phyloP scores from a whole-genome alignment of 2,888 invertebrate species.

The Dolichomitus sp. region DNA sequence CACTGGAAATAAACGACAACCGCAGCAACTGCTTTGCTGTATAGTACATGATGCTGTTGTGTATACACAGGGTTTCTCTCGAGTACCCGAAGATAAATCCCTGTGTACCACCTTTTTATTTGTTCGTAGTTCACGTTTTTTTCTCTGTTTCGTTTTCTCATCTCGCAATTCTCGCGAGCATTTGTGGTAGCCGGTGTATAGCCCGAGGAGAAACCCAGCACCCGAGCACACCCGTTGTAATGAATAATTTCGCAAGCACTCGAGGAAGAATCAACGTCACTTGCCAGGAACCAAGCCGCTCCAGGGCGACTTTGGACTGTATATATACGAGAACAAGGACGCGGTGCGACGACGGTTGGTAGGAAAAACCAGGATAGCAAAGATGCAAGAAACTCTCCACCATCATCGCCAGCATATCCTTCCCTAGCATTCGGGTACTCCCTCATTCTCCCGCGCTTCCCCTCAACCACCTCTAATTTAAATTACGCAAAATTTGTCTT shows the following conservation, averaged over 20 bases:
- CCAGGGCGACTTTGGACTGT: slow-evolving; percentile 52
- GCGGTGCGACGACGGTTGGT: slow-evolving; percentile 33
- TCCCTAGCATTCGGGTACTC: slow-evolving; percentile 47
- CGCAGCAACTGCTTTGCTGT: slow-evolving; percentile 37
- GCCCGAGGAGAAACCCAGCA: slow-evolving; percentile 46
- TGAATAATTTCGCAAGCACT: slow-evolving; percentile 69
- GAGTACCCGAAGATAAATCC: slow-evolving; percentile 57
- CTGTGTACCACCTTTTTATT: slow-evolving; percentile 33
- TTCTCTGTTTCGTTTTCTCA: slow-evolving; percentile 46
- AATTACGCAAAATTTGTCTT: slow-evolving; percentile 79
- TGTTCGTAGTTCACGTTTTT: slow-evolving; percentile 17
- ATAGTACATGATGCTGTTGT: slow-evolving; percentile 3
- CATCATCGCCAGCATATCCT: slow-evolving; percentile 59
- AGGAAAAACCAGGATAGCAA: slow-evolving; percentile 57
- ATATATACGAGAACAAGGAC: slow-evolving; percentile 31
- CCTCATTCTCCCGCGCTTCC: slow-evolving; percentile 34
- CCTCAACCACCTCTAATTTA: slow-evolving; percentile 71
- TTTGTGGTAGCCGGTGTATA: slow-evolving; percentile 29
- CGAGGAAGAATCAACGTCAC: slow-evolving; percentile 68
- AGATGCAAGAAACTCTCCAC: slow-evolving; percentile 63
- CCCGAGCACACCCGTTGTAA: slow-evolving; percentile 61
- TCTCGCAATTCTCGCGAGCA: slow-evolving; percentile 41
- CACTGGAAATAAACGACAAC: slow-evolving; percentile 51
- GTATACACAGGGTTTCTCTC: slow-evolving; percentile 34
- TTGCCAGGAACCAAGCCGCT: slow-evolving; percentile 63